Conservation (phyloP, 2,888 invertebrate species). For the Agrotis ipsilon region DNA sequence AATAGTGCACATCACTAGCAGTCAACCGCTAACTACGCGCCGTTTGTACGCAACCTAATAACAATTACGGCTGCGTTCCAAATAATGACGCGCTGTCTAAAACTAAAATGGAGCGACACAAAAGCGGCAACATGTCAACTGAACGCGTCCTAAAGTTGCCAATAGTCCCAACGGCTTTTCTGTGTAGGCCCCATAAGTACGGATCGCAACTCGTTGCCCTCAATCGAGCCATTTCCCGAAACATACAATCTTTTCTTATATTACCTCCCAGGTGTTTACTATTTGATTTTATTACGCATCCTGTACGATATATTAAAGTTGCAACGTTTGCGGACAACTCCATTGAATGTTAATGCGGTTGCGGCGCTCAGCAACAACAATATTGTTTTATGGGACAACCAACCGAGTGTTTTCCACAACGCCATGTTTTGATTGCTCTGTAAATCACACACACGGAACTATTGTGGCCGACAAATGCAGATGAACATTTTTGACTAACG, state of each 20-base stretch:
- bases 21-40: constrained; percentile 36
- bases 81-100: constrained; percentile 32
- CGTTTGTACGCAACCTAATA: constrained; percentile 34
- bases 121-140: too few relatives aligned
- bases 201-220: constrained; percentile 16
- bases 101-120: background rate
- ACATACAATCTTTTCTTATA: constrained; percentile 50
- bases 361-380: constrained; percentile 42
- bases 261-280: constrained; percentile 50
- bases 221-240: constrained; percentile 39
- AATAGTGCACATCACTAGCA: constrained; percentile 38
- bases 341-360: constrained; percentile 64
- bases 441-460: constrained; percentile 58
- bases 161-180: too few relatives aligned
- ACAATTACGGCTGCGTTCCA: constrained; percentile 38
- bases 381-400: constrained; percentile 56
- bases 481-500: constrained; percentile 60
- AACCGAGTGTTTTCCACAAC: constrained; percentile 47
- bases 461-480: constrained; percentile 50
- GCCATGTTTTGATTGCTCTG: constrained; percentile 57
- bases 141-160: too few relatives aligned
- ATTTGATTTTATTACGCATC: constrained; percentile 53
- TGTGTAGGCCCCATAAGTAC: background rate
- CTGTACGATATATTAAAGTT: constrained; percentile 58
- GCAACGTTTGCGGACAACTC: constrained; percentile 47